Evolutionary conservation across 2,113 vertebrate species (phyloP), one percentile per base, ranked within the genome.

Genomic region (Furnarius figulus): DNA sequence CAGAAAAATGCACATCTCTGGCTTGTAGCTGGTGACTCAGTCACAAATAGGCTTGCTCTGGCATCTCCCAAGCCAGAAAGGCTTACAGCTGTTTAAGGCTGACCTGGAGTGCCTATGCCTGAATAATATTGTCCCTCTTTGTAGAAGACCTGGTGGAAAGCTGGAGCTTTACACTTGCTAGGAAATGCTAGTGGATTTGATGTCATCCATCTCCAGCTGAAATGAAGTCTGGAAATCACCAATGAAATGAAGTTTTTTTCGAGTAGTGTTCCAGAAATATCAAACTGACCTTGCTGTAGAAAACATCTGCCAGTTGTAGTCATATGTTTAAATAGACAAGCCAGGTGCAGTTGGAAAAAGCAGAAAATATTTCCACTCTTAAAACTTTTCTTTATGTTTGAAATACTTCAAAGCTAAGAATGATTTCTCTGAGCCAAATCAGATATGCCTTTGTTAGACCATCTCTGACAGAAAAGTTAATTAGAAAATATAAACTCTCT

Each of bases 401-500:
- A 95, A 93, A 80, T 33, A 90, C 40, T 96, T 92, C 53, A 94
- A 86, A 84, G 68, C 42, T 89, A 44, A 74, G 61, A 74, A 18
- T 16, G 33, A 62, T 27, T 91, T 85, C 6, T 49, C 28, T 86
- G 46, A 93, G 68, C 46, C 72, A 83, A 83, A 93, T 93, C 67
- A 93, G 66, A 65, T 94, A 81, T 30, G 40, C 33, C 82, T 66
- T 84, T 85, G 20, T 76, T 66, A 95, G 78, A 58, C 35, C 35
- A 74, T 66, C 31, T 92, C 71, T 80, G 71, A 92, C 67, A 93
- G 72, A 90, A 73, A 37, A 82, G 66, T 73, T 93, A 87, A 92
- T 53, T 91, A 37, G 67, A 93, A 93, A 37, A 40, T n/a, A 80
- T 68, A 92, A 93, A 70, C 40, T 83, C 85, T 49, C 23, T 85